Percentiles rank a stretch among this genome's conserved stretches.
These are phyloP conservation scores for Ennomos quercinarius DNA, from an alignment of 2,888 invertebrate species.

Conservation along the genomic window DNA sequence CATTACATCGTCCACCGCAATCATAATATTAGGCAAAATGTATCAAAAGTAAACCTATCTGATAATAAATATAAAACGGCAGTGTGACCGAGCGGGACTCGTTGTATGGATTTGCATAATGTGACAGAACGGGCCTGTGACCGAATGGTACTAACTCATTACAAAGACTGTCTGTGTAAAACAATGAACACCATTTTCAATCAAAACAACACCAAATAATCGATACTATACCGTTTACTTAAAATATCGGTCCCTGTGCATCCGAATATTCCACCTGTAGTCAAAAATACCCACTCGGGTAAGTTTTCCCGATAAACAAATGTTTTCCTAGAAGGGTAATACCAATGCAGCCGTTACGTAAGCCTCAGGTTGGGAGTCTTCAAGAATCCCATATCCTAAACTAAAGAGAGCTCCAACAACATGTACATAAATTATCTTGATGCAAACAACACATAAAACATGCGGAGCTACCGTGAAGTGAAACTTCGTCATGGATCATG, in stretches of 20 bases:
- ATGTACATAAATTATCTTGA: slow-evolving; percentile 37
- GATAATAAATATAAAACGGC: too few relatives aligned
- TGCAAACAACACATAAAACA: slow-evolving; percentile 39
- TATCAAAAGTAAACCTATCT: too few relatives aligned
- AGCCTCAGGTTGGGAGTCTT: slow-evolving; percentile 34
- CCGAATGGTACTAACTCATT: too few relatives aligned
- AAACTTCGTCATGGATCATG: background rate
- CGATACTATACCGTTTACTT: too few relatives aligned
- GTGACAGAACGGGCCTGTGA: too few relatives aligned
- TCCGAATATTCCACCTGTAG: slow-evolving; percentile 1
- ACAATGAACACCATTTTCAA: too few relatives aligned
- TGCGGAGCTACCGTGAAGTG: slow-evolving; percentile 27
- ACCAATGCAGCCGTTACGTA: slow-evolving; percentile 28
- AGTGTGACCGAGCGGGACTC: too few relatives aligned
- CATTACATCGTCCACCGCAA: too few relatives aligned
- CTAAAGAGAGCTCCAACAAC: slow-evolving; percentile 26
- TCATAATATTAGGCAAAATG: too few relatives aligned
- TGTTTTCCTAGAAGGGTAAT: slow-evolving; percentile 32
- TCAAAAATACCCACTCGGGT: slow-evolving; percentile 12
- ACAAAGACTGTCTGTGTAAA: too few relatives aligned
- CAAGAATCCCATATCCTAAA: slow-evolving; percentile 36
- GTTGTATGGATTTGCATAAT: too few relatives aligned
- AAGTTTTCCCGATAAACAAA: slow-evolving; percentile 33
- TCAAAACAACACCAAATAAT: too few relatives aligned
- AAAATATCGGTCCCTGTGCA: slow-evolving; percentile 1